Conservation (phyloP, 2,888 invertebrate species). For the Diaphora mendica region DNA sequence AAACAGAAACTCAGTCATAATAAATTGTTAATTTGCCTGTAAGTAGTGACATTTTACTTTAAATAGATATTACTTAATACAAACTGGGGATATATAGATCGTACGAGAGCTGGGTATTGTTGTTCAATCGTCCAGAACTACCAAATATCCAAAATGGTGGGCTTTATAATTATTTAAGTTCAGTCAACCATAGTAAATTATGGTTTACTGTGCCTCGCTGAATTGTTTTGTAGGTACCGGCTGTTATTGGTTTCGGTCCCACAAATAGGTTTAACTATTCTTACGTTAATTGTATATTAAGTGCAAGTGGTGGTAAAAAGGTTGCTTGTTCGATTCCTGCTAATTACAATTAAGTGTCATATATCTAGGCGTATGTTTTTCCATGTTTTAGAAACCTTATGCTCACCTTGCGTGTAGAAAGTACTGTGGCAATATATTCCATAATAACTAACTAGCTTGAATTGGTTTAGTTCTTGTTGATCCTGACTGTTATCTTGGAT, state of each 20-base stretch:
- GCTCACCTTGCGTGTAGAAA: too few relatives aligned
- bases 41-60: neutral
- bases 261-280: too few relatives aligned
- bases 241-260: neutral
- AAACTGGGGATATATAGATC: neutral
- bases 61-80: neutral
- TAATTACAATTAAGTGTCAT: neutral
- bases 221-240: neutral
- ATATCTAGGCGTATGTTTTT: too few relatives aligned
- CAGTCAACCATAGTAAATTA: slow-evolving; percentile 5
- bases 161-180: neutral
- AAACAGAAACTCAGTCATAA: neutral
- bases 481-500: too few relatives aligned
- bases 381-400: too few relatives aligned
- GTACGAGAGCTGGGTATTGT: slow-evolving; percentile 17
- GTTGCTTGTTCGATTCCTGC: neutral
- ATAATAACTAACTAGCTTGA: too few relatives aligned
- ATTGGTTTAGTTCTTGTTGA: too few relatives aligned
- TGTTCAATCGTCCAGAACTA: slow-evolving; percentile 31
- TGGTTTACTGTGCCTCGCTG: slow-evolving; percentile 10
- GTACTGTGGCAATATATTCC: too few relatives aligned
- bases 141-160: neutral
- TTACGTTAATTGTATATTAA: neutral
- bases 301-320: neutral
- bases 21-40: neutral